Base-by-base conservation (phyloP, 1,140 invertebrate genomes). In the Xylocopa sonorina region DNA sequence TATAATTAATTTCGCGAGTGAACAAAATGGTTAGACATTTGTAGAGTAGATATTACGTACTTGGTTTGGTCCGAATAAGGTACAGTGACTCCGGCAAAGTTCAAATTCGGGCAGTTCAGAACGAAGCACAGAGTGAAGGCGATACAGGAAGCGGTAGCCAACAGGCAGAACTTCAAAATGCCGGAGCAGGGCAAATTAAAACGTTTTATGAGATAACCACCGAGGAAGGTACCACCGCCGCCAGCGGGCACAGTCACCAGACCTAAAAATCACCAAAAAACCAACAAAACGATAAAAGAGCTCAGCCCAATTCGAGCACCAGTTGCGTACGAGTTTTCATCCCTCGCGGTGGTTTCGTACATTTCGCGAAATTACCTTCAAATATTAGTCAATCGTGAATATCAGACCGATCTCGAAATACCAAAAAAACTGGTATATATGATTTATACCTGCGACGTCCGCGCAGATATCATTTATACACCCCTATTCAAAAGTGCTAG, bases 161-260 rank as follows among this genome's bases (percentile, higher is more conserved):
- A 88, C 0, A 96, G 92, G 86, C 96, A 97, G 80, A 97, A 93
- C 88, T 95, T 95, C 50, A 97, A 94, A 78, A 97, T 97, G n/a
- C 95, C 96, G 0, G 94, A 93, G 78, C 96, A 96, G 21, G 94
- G 92, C n/a, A 97, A 89, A 46, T 95, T 94, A 87, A 95, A 95
- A 50, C 94, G 94, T 91, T 97, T 97, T 29, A 97, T 95, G 69
- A 97, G 89, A 90, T 96, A 97, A 3, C 97, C 97, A 46, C 97
- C 97, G 1, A 96, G 88, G 87, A 97, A 97, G 6, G 96, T 97
- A 21, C 96, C 97, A 2, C 96, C 96, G 3, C 95, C 95, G 0
- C 96, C 96, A 2, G 95, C 95, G 0, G 96, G 96, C 7, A 97
- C 95, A 0, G 95, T 95, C 12, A 96, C 95, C 41, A 96, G 88